Base-by-base conservation (phyloP, 1,140 invertebrate species). In the Drosophila mojavensis region DNA sequence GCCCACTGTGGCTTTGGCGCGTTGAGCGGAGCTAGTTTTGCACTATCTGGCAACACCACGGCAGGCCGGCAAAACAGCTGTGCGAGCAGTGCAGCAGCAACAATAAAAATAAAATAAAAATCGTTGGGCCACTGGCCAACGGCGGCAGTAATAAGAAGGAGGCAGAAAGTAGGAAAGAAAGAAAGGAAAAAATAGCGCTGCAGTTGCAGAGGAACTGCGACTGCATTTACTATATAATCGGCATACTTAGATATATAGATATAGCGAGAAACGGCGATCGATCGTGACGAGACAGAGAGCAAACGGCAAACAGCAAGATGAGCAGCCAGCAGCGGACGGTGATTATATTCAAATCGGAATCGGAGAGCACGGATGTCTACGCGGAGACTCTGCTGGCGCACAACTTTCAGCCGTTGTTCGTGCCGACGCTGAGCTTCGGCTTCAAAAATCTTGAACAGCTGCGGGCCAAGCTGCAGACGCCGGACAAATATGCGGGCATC, bases 281-380 rank as follows among this genome's bases (percentile, higher is more conserved):
- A 13, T 26, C 48, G 48, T 26, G 48, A 5, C 20, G 6, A 5
- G 24, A 30, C 28, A 20, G n/a, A 9, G 30, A 30, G 53, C 28
- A n/a, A 39, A 28, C n/a, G 41, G 33, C 54, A 30, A 30, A 5
- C 28, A 30, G 28, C 28, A 73, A 58, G 53, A 88, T 83, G 84
- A 78, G 65, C 48, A 90, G 73, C 67, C 85, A 68, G 43, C 73
- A 78, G 60, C 90, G 91, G 30, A 93, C 93, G 75, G 93, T 94
- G 28, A 92, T 94, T 51, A 89, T 94, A 71, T 94, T 94, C 72
- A 94, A 94, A 91, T 92, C 93, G 69, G 92, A 92, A 71, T 94
- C 93, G 55, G 94, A 94, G 59, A 93, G 93, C 43, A 93, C 93
- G 24, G 94, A 94, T 76, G 92, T 93, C 17, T 94, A 94, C 67